Evolutionary conservation across 2,113 vertebrate genomes (phyloP).

Genomic region (Hydropotes inermis): DNA sequence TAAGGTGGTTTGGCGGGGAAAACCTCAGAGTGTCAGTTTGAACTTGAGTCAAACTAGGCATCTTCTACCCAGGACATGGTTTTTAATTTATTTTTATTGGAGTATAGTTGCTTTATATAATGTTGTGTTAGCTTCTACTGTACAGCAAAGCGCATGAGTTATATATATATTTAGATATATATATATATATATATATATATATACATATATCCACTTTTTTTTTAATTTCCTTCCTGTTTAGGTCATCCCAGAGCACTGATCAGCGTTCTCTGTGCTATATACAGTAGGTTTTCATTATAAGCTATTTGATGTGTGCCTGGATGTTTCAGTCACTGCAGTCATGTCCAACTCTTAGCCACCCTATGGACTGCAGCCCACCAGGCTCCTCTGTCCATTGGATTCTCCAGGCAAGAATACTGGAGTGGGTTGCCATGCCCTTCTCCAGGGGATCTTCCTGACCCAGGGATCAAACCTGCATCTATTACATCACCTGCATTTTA

Average conservation of each 20-base stretch:
- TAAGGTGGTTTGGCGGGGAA: no score
- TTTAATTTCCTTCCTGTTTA: neutral
- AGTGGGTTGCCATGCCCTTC: neutral
- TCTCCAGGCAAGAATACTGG: neutral
- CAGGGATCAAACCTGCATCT: neutral
- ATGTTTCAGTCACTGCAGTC: neutral
- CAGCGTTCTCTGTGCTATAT: neutral
- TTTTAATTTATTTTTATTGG: neutral
- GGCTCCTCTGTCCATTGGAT: neutral
- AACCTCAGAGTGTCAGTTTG: neutral
- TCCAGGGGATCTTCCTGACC: neutral
- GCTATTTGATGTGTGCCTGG: neutral
- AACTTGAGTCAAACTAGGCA: neutral
- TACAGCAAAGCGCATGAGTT: neutral
- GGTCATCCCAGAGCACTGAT: neutral
- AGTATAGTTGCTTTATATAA: neutral
- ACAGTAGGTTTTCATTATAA: neutral
- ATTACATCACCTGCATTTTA: neutral
- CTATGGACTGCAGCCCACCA: neutral
- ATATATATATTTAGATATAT: neutral
- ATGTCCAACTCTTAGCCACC: neutral
- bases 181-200: neutral
- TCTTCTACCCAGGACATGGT: neutral
- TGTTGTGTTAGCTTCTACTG: neutral
- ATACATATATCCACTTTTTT: neutral